These are phyloP conservation scores for Psilopsiagon aurifrons DNA, from an alignment of 2,113 vertebrate genomes.

Conservation along the genomic window DNA sequence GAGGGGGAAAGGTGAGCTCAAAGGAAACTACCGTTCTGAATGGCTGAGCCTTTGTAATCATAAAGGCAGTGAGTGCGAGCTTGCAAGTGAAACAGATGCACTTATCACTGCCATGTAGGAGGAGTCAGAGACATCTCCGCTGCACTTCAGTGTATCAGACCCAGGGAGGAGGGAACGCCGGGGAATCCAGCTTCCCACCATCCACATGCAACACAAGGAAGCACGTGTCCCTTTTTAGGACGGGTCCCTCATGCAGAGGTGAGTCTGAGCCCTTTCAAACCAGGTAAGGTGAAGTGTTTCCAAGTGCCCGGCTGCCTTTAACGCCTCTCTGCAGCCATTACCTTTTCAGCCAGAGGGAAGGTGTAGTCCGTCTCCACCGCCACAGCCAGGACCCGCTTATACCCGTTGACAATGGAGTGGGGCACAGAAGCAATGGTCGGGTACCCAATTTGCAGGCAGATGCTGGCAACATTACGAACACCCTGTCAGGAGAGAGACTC, in stretches of 20 bases:
- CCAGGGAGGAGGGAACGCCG: too few species aligned
- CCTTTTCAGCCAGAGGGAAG: slow-evolving; percentile 98
- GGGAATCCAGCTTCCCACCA: too few species aligned
- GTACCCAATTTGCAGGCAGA: slow-evolving; percentile 97
- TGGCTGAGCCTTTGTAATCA: background rate
- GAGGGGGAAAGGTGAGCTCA: background rate
- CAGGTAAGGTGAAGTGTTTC: rapidly evolving
- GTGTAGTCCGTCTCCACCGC: slow-evolving; percentile 94
- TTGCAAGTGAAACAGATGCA: rapidly evolving
- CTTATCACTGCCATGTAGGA: rapidly evolving
- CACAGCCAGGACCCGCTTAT: slow-evolving; percentile 93
- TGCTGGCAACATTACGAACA: slow-evolving; percentile 94
- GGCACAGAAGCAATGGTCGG: slow-evolving; percentile 94
- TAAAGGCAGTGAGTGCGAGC: background rate
- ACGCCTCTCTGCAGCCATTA: slow-evolving; percentile 25
- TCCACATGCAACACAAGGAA: rapidly evolving
- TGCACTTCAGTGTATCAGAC: rapidly evolving
- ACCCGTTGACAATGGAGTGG: slow-evolving; percentile 93
- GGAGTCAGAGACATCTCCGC: background rate
- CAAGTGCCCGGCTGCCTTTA: background rate
- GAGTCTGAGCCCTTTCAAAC: rapidly evolving
- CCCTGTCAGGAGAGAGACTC: slow-evolving; percentile 73
- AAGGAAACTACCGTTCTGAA: background rate
- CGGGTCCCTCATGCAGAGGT: rapidly evolving
- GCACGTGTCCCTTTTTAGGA: background rate